Evolutionary conservation across 2,797 vertebrate species (phyloP).

Genomic region (Pangasius larnaudii): DNA sequence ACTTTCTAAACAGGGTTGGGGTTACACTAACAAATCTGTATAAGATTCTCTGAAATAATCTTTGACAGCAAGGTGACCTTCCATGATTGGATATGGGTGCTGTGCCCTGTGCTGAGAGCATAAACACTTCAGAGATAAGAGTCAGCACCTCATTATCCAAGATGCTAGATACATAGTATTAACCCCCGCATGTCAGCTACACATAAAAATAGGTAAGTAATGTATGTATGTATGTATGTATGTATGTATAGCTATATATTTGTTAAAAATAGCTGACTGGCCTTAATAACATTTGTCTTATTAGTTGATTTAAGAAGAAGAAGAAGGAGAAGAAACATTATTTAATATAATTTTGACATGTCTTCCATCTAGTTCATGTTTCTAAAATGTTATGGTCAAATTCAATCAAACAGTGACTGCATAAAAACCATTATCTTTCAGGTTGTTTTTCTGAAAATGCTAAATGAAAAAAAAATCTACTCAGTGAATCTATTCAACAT

Average conservation of each 20-base stretch:
- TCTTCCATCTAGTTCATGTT: background rate
- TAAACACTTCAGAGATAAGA: constrained; percentile 15
- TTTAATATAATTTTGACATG: background rate
- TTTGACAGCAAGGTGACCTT: constrained; percentile 35
- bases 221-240: background rate
- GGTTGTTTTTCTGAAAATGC: background rate
- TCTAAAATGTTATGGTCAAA: background rate
- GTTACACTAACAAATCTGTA: background rate
- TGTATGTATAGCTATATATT: background rate
- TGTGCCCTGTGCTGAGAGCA: constrained; percentile 5
- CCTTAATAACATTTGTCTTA: background rate
- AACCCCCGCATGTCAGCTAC: background rate
- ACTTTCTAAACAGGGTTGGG: background rate
- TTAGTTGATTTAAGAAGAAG: background rate
- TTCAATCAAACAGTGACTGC: background rate
- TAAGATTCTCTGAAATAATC: background rate
- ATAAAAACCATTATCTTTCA: background rate
- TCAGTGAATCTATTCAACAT: background rate
- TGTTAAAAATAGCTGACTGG: background rate
- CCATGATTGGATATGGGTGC: constrained; percentile 8
- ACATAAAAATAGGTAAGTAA: background rate
- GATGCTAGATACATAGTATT: constrained; percentile 33
- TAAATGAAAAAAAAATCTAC: background rate
- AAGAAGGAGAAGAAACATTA: background rate
- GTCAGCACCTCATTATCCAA: constrained; percentile 35